Conservation (phyloP, 1,140 invertebrate species). For the Hormaphis cornu region DNA sequence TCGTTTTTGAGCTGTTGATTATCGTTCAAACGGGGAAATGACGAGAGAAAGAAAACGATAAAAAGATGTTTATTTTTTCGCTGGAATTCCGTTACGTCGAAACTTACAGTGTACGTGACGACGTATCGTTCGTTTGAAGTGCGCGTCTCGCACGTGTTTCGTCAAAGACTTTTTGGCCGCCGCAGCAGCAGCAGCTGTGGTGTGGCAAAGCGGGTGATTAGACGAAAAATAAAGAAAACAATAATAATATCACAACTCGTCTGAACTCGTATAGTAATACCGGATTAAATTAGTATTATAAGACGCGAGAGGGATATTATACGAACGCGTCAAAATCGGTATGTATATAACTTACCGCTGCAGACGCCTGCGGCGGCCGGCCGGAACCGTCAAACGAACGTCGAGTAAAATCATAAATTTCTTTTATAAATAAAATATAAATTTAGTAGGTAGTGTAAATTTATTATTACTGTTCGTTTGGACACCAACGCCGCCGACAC, state of each 20-base stretch:
- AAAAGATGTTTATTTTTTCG: too few species aligned
- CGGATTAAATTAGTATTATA: neutral
- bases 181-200: too few species aligned
- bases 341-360: too few species aligned
- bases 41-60: too few species aligned
- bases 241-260: neutral
- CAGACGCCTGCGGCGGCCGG: neutral
- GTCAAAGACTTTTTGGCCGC: neutral
- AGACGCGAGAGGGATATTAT: too few species aligned
- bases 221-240: neutral
- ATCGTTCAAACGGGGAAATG: too few species aligned
- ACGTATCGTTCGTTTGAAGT: constrained; percentile 8
- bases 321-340: neutral
- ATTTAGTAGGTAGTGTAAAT: too few species aligned
- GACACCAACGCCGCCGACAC: neutral
- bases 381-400: neutral
- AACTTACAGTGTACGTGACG: neutral
- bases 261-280: neutral
- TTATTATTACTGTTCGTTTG: neutral
- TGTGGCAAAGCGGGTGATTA: too few species aligned
- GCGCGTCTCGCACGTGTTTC: neutral
- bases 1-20: too few species aligned
- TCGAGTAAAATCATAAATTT: too few species aligned
- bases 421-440: too few species aligned
- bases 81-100: neutral